Base-by-base conservation (phyloP, 2,113 vertebrate genomes). In the Paradoxurus hermaphroditus region DNA sequence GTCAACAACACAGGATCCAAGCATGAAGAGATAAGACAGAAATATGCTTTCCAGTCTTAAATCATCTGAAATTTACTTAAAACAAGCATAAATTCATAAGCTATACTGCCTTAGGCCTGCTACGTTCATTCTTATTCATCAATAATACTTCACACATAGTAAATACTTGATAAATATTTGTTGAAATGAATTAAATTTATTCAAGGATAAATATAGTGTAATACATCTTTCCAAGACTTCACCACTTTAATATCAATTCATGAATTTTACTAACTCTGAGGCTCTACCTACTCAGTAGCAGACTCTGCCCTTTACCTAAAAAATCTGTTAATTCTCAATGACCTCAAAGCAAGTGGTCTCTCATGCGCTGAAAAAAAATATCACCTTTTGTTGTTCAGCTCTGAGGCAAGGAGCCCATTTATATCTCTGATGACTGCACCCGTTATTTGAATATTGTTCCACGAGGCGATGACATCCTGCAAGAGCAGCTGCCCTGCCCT, bases 81-180 rank as follows among this genome's bases (percentile, higher is more conserved):
- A 96, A 88, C 75, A 85, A 85, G 34, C 41, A 67, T 31, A 46
- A 68, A 82, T 27, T 86, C 86, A 41, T 85, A 65, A 93, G 25
- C 51, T 53, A 65, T 34, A 77, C 8, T 67, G 84, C 85, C 77
- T 83, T 31, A 90, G 93, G 56, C 27, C 78, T 36, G 27, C 44
- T 72, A 9, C 68, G 78, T 87, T 72, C 85, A 90, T 83, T 92
- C 51, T 94, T 87, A 87, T 95, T 95, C 83, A 95, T 97, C 90
- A 92, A 90, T 92, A 91, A 86, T 46, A 88, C 39, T 96, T 96
- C 56, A 89, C 93, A 93, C 81, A 41, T 91, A 95, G 90, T 63
- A 92, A 95, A 82, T 94, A 11, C 87, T 97, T 97, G 91, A 97
- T 97, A 97, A 98, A 98, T 97, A 97, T 96, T 97, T 97, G 96